phyloP scores from a whole-genome alignment of 2,797 vertebrate genomes.

The Labroides dimidiatus region DNA sequence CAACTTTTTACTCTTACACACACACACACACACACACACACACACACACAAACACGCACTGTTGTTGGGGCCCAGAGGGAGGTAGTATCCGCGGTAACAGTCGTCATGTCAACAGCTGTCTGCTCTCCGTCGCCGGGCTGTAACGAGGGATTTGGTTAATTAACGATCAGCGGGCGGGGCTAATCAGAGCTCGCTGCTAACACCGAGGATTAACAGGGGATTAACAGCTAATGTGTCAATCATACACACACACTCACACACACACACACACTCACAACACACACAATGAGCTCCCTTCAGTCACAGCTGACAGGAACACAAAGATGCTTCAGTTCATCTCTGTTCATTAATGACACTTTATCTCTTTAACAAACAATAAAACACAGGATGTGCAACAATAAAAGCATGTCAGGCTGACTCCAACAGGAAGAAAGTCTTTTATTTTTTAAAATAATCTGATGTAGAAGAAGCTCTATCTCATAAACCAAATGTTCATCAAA shows the following conservation, averaged over 20 bases:
- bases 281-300: not conserved
- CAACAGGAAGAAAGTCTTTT: not conserved
- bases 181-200: slow-evolving; percentile 62
- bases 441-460: not conserved
- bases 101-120: slow-evolving; percentile 69
- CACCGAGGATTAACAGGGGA: slow-evolving; percentile 66
- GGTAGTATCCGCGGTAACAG: slow-evolving; percentile 54
- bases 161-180: slow-evolving; percentile 60
- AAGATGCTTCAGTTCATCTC: slow-evolving; percentile 5
- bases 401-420: not conserved
- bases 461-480: not conserved
- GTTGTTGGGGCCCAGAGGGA: slow-evolving; percentile 1
- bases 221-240: slow-evolving; percentile 66
- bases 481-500: too few species aligned
- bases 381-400: not conserved
- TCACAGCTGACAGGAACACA: slow-evolving; percentile 22
- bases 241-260: slow-evolving; percentile 44
- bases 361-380: slow-evolving; percentile 9
- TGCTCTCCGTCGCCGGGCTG: slow-evolving; percentile 18
- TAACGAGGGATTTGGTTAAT: slow-evolving; percentile 68
- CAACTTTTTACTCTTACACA: slow-evolving; percentile 3
- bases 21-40: slow-evolving; percentile 7
- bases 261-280: slow-evolving; percentile 5
- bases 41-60: slow-evolving; percentile 12
- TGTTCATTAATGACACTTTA: slow-evolving; percentile 17